Base-by-base conservation (phyloP, 2,797 vertebrate species). In the Oreochromis mossambicus region DNA sequence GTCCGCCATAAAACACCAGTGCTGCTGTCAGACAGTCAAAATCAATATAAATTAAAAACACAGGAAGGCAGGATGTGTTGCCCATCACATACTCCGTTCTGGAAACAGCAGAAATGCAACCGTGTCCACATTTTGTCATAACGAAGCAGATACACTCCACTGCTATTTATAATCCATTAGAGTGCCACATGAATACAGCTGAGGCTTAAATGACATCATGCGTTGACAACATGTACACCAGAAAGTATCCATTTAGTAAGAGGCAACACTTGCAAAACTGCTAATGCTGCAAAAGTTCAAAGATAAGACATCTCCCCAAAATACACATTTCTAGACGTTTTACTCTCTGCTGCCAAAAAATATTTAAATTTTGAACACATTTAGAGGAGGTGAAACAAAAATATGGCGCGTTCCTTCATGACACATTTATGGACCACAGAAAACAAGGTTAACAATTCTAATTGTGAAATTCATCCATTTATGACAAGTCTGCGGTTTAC, bases 171-270 rank as follows among this genome's bases (percentile, higher is more conserved):
- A 83, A 52, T 51, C 50, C 8, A 56, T 70, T 2, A 38, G 24
- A 76, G 56, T 15, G 52, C 54, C 61, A 88, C 32, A 76, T 63
- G 85, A 73, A 83, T 51, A 86, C 83, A 63, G 32, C 21, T 66
- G 32, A 24, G 46, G 81, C 50, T 68, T 66, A 61, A 61, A 77
- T 78, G 54, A 76, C 26, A 70, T 77, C 85, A 87, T 88, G 88
- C 82, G 86, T 73, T 81, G 78, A 82, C 19, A 82, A 75, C 84
- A 90, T 90, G 78, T 87, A 86, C 84, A 91, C 46, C 38, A 51
- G 66, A 46, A 68, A 55, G 21, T 19, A 54, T 83, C 77, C 19
- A 50, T 50, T 78, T n/a, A 83, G 15, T 29, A 70, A 54, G 29
- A 81, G 15, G 77, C 13, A 73, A 50, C 43, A 77, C 43, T 10